These are phyloP conservation scores for Aramus guarauna DNA, from an alignment of 2,113 vertebrate genomes.

Conservation along the genomic window DNA sequence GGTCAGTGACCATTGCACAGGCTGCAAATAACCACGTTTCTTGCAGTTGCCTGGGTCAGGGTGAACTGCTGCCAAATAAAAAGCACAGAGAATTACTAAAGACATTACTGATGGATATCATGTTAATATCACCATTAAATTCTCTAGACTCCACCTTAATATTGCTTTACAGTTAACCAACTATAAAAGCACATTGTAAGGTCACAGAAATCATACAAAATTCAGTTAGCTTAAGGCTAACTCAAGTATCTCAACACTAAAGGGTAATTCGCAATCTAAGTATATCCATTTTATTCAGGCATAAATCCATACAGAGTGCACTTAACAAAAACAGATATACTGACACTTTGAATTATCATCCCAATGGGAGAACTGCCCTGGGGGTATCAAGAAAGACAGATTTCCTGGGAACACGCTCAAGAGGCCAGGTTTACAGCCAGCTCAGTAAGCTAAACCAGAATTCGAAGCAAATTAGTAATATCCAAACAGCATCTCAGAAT, in stretches of 20 bases:
- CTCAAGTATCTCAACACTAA: neutral
- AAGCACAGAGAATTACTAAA: neutral
- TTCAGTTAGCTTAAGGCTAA: conserved; percentile 25
- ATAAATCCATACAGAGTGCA: neutral
- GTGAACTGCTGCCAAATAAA: neutral
- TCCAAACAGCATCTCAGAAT: neutral
- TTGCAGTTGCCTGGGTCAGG: neutral
- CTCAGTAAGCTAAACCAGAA: neutral
- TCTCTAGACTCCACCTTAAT: conserved; percentile 1
- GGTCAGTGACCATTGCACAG: neutral
- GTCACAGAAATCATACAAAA: conserved; percentile 6
- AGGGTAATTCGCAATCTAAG: neutral
- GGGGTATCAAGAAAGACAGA: neutral
- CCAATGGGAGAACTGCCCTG: neutral
- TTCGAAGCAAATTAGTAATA: neutral
- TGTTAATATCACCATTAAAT: neutral
- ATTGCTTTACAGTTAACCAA: neutral
- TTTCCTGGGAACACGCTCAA: neutral
- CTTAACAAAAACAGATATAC: conserved; percentile 19
- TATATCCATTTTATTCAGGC: conserved; percentile 13
- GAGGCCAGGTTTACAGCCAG: neutral
- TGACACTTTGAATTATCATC: conserved; percentile 4
- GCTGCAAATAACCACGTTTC: neutral
- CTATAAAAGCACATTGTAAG: neutral
- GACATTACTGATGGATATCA: neutral